Evolutionary conservation across 2,113 vertebrate genomes (phyloP).

Genomic region (Colius striatus): DNA sequence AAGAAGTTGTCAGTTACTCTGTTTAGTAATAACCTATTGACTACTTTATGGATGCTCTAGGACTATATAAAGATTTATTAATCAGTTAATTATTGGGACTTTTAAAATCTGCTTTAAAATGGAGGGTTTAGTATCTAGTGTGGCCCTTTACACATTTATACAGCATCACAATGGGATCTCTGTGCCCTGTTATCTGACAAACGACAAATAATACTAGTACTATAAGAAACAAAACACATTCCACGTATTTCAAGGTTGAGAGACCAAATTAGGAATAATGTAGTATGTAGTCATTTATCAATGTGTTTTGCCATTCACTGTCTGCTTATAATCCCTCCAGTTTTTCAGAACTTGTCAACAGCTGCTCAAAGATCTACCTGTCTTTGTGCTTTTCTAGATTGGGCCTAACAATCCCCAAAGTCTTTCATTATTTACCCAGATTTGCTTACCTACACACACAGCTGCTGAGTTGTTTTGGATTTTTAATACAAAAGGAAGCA

Average conservation of each 20-base stretch:
- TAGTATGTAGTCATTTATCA: neutral
- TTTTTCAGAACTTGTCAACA: neutral
- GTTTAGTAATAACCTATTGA: neutral
- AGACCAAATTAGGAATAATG: slow-evolving; percentile 3
- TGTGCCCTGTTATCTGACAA: neutral
- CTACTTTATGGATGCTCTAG: neutral
- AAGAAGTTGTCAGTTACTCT: neutral
- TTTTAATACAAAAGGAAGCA: neutral
- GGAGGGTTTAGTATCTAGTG: neutral
- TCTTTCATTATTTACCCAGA: neutral
- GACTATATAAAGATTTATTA: neutral
- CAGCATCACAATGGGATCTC: neutral
- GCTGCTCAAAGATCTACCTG: neutral
- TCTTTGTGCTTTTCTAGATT: neutral
- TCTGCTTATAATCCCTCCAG: neutral
- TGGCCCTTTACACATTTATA: neutral
- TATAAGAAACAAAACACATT: slow-evolving; percentile 1
- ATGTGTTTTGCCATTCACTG: neutral
- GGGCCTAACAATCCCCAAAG: neutral
- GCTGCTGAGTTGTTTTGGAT: neutral
- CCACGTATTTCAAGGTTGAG: slow-evolving; percentile 5
- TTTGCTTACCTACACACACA: neutral
- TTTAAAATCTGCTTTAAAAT: neutral
- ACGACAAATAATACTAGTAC: neutral
- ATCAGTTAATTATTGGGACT: neutral